Evolutionary conservation across 1,140 invertebrate genomes (phyloP).

Genomic region (Chionoecetes opilio): DNA sequence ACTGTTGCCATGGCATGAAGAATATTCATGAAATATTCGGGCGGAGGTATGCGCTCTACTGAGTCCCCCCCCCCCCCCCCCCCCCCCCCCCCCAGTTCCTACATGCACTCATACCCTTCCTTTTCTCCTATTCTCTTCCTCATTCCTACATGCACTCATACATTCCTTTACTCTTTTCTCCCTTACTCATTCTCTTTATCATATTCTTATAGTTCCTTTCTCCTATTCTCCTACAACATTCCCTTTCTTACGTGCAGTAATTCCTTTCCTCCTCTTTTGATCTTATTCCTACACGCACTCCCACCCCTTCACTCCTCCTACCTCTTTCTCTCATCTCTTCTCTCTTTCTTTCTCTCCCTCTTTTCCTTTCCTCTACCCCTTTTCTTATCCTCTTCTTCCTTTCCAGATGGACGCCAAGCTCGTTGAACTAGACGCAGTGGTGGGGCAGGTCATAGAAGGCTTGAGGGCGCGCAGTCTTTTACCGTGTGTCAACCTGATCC

Average conservation of each 20-base stretch:
- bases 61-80: no score
- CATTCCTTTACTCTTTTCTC: neutral
- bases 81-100: neutral
- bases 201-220: neutral
- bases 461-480: conserved; percentile 22
- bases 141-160: neutral
- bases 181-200: neutral
- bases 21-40: no score
- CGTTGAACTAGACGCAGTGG: neutral
- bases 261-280: neutral
- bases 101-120: no score
- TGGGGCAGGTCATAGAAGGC: conserved; percentile 43
- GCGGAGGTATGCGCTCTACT: no score
- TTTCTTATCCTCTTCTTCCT: neutral
- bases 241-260: neutral
- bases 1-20: no score
- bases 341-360: neutral
- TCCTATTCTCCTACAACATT: neutral
- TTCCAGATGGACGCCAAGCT: conserved; percentile 45
- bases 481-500: conserved; percentile 58
- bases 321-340: neutral
- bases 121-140: no score
- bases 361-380: no score
- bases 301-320: neutral
- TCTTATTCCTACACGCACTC: neutral